phyloP scores from a whole-genome alignment of 2,888 invertebrate genomes.

The Tenthredo livida region DNA sequence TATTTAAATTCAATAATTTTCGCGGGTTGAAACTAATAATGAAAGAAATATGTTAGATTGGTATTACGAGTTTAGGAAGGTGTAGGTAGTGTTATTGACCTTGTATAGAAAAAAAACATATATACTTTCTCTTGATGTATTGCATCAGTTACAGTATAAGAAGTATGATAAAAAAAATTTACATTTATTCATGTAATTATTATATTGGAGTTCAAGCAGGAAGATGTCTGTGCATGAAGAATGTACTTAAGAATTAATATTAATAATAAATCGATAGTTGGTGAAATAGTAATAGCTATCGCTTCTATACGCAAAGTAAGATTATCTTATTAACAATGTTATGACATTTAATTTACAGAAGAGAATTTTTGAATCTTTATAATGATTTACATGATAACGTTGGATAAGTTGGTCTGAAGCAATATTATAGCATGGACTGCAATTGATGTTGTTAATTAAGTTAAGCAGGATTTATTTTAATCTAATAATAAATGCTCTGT shows the following conservation, averaged over 20 bases:
- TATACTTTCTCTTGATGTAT: slow-evolving; percentile 14
- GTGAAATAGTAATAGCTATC: background rate
- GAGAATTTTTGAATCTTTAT: background rate
- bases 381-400: background rate
- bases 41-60: background rate
- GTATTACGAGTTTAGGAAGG: background rate
- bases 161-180: background rate
- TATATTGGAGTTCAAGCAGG: background rate
- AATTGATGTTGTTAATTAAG: background rate
- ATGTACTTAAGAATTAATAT: background rate
- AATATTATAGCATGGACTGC: background rate
- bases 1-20: slow-evolving; percentile 25
- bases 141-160: background rate
- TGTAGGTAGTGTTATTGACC: slow-evolving; percentile 1
- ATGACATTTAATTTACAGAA: background rate
- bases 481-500: background rate
- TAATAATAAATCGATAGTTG: background rate
- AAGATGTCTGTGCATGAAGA: background rate
- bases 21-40: background rate
- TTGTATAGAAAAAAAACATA: background rate
- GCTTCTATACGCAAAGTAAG: background rate
- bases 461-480: background rate
- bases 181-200: background rate
- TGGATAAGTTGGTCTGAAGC: background rate
- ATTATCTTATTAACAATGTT: background rate